A percentile compares a stretch with the other conserved stretches of the same genome.
phyloP scores from a whole-genome alignment of 2,888 invertebrate species.

The Mycalesis mineus region DNA sequence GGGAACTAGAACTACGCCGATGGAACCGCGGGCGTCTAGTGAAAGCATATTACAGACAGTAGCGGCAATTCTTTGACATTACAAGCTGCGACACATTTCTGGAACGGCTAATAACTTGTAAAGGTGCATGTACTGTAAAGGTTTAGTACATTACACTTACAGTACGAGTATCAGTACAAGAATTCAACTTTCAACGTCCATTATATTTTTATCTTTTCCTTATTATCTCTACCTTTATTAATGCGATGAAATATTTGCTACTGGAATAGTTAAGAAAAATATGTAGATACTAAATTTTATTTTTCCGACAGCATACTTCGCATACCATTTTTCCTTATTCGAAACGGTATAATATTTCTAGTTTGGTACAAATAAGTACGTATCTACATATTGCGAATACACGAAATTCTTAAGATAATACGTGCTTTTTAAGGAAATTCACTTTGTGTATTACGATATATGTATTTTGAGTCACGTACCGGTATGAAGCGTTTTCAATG shows the following conservation, averaged over 20 bases:
- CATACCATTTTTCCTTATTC: constrained; percentile 3
- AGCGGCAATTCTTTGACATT: too few species aligned
- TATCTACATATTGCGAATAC: constrained; percentile 6
- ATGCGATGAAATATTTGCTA: neutral
- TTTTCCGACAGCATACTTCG: constrained; percentile 1
- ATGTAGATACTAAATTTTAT: constrained; percentile 2
- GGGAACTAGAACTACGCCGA: too few species aligned
- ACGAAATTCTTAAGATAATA: constrained; percentile 8
- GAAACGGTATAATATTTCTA: constrained; percentile 28
- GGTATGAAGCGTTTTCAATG: neutral
- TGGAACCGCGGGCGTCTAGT: too few species aligned
- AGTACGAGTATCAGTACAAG: neutral
- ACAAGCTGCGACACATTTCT: too few species aligned
- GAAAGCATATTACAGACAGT: too few species aligned
- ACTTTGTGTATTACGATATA: neutral
- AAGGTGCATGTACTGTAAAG: neutral
- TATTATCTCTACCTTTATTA: neutral
- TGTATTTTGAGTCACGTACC: neutral
- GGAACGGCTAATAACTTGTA: too few species aligned
- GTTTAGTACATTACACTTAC: too few species aligned
- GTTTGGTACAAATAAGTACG: neutral
- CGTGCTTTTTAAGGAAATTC: constrained; percentile 4
- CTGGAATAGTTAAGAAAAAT: constrained; percentile 1
- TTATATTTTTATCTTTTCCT: neutral
- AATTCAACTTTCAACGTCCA: neutral